Conservation (phyloP, 1,140 invertebrate species). For the Prorops nasuta region DNA sequence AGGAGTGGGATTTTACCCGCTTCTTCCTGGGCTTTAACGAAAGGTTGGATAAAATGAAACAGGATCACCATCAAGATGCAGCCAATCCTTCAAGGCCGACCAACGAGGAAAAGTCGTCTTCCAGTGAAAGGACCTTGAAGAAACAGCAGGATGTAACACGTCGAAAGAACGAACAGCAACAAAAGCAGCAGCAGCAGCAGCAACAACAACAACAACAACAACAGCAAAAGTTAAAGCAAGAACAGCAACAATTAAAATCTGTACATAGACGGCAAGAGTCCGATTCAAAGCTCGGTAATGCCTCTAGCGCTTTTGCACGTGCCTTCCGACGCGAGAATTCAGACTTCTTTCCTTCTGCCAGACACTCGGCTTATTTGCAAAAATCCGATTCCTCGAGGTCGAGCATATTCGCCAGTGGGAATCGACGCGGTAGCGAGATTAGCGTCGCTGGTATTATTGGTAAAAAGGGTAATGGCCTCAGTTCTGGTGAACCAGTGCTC, state of each 20-base stretch:
- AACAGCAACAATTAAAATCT: constrained; percentile 48
- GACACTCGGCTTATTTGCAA: constrained; percentile 71
- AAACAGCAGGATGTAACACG: constrained; percentile 31
- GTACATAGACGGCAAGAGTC: constrained; percentile 63
- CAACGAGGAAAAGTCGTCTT: constrained; percentile 31
- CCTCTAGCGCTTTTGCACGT: constrained; percentile 64
- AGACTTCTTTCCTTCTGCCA: constrained; percentile 74
- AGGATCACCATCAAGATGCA: constrained; percentile 30
- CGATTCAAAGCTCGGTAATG: constrained; percentile 64
- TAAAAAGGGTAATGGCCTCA: constrained; percentile 48
- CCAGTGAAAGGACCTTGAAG: constrained; percentile 40
- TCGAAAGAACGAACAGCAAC: constrained; percentile 31
- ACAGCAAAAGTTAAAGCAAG: constrained; percentile 37
- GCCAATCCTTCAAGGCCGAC: constrained; percentile 22
- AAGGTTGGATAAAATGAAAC: constrained; percentile 49
- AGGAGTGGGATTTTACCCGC: constrained; percentile 80
- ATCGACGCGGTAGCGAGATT: constrained; percentile 62
- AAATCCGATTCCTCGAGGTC: constrained; percentile 57
- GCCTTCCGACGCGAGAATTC: constrained; percentile 80
- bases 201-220: constrained; percentile 35
- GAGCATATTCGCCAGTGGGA: constrained; percentile 62
- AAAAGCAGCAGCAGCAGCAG: constrained; percentile 14
- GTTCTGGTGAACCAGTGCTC: constrained; percentile 65
- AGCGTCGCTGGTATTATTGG: constrained; percentile 49
- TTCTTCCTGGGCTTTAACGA: constrained; percentile 70